Conservation (phyloP, 2,797 vertebrate genomes). For the Coilia nasus region DNA sequence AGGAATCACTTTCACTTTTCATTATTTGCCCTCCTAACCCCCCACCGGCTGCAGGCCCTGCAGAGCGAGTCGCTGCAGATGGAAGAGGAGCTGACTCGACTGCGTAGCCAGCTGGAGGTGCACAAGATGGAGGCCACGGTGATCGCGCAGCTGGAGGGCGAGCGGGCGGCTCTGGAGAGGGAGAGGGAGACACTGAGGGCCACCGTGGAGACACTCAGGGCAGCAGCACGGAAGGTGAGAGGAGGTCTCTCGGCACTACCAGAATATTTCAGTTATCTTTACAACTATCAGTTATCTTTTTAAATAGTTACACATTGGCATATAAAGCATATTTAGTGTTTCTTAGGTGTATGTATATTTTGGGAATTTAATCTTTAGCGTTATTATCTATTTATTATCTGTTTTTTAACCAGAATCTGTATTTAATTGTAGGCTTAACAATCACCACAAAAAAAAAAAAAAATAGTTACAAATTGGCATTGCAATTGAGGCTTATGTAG, state of each 20-base stretch:
- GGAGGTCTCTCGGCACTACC: neutral
- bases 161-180: slow-evolving; percentile 74
- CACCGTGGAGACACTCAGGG: slow-evolving; percentile 70
- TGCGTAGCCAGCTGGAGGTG: slow-evolving; percentile 75
- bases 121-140: slow-evolving; percentile 76
- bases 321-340: too few relatives aligned
- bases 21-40: neutral
- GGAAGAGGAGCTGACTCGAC: slow-evolving; percentile 78
- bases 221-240: slow-evolving; percentile 75
- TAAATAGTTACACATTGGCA: too few relatives aligned
- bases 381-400: too few relatives aligned
- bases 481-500: too few relatives aligned
- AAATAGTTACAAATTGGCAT: too few relatives aligned
- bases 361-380: too few relatives aligned
- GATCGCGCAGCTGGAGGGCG: slow-evolving; percentile 77
- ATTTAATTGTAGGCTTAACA: too few relatives aligned
- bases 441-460: too few relatives aligned
- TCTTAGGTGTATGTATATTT: too few relatives aligned
- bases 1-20: neutral
- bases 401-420: too few relatives aligned
- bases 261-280: neutral
- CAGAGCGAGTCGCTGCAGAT: slow-evolving; percentile 69
- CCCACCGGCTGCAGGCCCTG: slow-evolving; percentile 62
- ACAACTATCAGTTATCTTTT: too few relatives aligned
- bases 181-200: slow-evolving; percentile 74